Evolutionary conservation across 1,140 invertebrate genomes (phyloP).

Genomic region (Rhysida immarginata): DNA sequence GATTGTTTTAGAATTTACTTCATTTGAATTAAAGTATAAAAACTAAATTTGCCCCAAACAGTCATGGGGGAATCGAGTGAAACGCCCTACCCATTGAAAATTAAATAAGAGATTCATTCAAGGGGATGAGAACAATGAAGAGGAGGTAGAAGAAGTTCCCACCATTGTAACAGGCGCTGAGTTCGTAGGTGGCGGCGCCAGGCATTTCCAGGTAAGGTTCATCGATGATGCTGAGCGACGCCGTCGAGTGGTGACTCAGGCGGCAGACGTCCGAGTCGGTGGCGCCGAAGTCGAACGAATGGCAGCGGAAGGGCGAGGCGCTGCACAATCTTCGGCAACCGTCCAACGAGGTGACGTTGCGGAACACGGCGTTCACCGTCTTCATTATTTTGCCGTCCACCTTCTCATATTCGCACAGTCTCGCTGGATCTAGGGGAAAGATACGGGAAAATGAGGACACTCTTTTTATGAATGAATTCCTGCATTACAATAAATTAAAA

Average conservation of each 20-base stretch:
- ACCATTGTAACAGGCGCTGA: constrained; percentile 79
- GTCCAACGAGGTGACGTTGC: constrained; percentile 67
- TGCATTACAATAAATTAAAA: too few species aligned
- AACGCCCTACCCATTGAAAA: too few species aligned
- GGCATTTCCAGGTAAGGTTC: constrained; percentile 78
- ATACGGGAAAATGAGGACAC: too few species aligned
- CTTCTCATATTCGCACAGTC: constrained; percentile 77
- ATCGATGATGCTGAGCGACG: constrained; percentile 66
- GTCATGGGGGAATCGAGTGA: too few species aligned
- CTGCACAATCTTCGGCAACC: constrained; percentile 70
- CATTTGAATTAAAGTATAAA: too few species aligned
- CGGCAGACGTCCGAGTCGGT: constrained; percentile 83
- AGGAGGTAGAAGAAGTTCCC: too few species aligned
- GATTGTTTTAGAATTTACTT: too few species aligned
- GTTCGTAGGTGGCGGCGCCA: constrained; percentile 67
- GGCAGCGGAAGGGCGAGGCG: constrained; percentile 67
- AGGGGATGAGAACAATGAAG: too few species aligned
- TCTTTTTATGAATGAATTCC: too few species aligned
- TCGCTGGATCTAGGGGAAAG: constrained; percentile 18
- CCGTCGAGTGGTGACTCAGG: constrained; percentile 73
- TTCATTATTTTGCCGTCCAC: constrained; percentile 72
- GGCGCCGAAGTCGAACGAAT: constrained; percentile 84
- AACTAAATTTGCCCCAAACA: too few species aligned
- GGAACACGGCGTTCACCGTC: constrained; percentile 76
- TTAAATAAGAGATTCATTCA: too few species aligned